Evolutionary conservation across 2,888 invertebrate species (phyloP).

Genomic region (Plebejus anna): DNA sequence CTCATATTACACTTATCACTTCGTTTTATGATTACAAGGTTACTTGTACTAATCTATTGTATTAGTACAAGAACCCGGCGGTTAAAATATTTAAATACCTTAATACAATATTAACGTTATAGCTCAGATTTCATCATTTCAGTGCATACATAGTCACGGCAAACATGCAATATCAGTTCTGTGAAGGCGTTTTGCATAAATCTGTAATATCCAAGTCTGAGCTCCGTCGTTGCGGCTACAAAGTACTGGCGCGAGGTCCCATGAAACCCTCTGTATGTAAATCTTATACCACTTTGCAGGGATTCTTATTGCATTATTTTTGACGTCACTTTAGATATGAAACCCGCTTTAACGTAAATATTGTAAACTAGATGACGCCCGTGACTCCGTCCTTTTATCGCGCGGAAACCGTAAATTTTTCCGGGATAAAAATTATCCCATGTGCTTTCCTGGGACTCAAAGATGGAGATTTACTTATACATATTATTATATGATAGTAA

Average conservation of each 20-base stretch:
- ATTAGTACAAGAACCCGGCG: no score
- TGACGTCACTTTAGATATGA: not conserved
- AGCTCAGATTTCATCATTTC: not conserved
- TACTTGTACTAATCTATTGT: no score
- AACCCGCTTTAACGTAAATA: no score
- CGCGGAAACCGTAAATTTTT: no score
- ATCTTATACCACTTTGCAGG: constrained; percentile 1
- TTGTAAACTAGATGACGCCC: no score
- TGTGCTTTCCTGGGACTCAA: no score
- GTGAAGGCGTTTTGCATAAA: constrained; percentile 25
- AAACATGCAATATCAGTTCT: constrained; percentile 13
- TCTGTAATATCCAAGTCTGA: constrained; percentile 22
- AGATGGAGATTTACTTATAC: no score
- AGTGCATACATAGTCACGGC: not conserved
- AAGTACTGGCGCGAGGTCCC: not conserved
- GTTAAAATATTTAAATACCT: not conserved
- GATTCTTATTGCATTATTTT: not conserved
- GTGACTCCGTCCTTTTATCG: no score
- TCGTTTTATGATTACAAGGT: no score
- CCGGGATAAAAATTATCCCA: no score
- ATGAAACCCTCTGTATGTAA: constrained; percentile 15
- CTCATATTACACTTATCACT: no score
- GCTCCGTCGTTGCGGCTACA: constrained; percentile 12
- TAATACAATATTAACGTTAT: not conserved
- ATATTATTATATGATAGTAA: no score